phyloP scores from a whole-genome alignment of 1,140 invertebrate species.

The Ceratina calcarata region DNA sequence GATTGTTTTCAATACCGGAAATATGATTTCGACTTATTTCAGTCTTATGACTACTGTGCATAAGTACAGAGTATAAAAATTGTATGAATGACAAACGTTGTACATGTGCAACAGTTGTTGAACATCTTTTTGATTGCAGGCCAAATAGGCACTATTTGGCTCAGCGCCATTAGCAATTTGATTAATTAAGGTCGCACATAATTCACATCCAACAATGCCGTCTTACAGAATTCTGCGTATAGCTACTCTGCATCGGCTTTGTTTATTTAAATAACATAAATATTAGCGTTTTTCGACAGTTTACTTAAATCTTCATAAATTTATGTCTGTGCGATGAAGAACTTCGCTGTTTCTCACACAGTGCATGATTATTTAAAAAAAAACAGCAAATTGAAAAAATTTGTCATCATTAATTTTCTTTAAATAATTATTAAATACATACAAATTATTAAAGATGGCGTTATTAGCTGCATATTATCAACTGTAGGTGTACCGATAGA shows the following conservation, averaged over 20 bases:
- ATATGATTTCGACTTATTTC: background rate
- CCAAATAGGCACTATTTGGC: constrained; percentile 59
- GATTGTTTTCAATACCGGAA: background rate
- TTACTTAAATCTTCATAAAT: background rate
- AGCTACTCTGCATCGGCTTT: background rate
- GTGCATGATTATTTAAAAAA: too few relatives aligned
- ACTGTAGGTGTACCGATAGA: constrained; percentile 1
- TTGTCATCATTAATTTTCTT: too few relatives aligned
- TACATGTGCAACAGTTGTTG: constrained; percentile 33
- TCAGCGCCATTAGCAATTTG: constrained; percentile 55
- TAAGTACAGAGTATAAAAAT: background rate
- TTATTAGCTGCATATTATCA: constrained; percentile 5
- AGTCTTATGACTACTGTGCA: background rate
- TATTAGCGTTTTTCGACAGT: background rate
- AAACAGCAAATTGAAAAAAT: background rate
- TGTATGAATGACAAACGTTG: background rate
- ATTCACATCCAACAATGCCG: constrained; percentile 15
- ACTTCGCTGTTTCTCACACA: too few relatives aligned
- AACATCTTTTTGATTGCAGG: constrained; percentile 50
- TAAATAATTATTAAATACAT: background rate
- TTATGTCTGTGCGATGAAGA: too few relatives aligned
- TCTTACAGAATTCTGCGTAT: constrained; percentile 5
- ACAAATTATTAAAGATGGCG: constrained; percentile 28
- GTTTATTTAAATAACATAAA: constrained; percentile 15
- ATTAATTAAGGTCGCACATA: constrained; percentile 64